Percentiles rank a stretch among this genome's conserved stretches.
Evolutionary conservation across 1,140 invertebrate genomes (phyloP).

Genomic region (Nymphalis io): DNA sequence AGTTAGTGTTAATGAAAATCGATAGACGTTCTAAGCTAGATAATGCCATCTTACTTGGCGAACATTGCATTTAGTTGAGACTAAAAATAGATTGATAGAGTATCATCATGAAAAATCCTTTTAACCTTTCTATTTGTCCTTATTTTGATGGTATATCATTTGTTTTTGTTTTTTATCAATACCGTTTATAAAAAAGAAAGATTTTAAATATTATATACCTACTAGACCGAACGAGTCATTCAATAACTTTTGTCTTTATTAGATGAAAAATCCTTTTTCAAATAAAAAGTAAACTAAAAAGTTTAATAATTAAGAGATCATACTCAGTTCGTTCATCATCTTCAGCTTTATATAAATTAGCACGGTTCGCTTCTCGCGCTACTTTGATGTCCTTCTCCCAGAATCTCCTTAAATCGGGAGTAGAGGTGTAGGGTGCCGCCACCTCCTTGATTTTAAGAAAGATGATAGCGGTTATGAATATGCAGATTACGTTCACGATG

Average conservation of each 20-base stretch:
- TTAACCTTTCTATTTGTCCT: constrained; percentile 2
- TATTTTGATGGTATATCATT: background rate
- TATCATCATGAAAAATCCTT: background rate
- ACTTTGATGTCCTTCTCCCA: constrained; percentile 90
- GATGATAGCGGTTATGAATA: constrained; percentile 90
- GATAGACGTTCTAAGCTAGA: background rate
- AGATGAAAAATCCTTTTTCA: no score
- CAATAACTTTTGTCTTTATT: no score
- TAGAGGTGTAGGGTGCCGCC: constrained; percentile 89
- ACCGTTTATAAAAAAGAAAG: no score
- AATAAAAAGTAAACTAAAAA: background rate
- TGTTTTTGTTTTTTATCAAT: no score
- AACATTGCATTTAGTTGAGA: background rate
- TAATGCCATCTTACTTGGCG: background rate
- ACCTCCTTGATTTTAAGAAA: constrained; percentile 94
- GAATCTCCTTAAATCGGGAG: constrained; percentile 87
- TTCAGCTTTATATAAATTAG: constrained; percentile 69
- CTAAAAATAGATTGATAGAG: background rate
- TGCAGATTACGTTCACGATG: constrained; percentile 91
- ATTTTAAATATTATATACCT: no score
- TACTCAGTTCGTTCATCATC: constrained; percentile 74
- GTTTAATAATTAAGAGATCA: constrained; percentile 7
- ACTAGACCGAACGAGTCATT: no score
- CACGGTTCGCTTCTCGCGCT: constrained; percentile 84
- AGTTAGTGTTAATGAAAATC: constrained; percentile 13